Base-by-base conservation (phyloP, 2,113 vertebrate species). In the Scolopax mira region DNA sequence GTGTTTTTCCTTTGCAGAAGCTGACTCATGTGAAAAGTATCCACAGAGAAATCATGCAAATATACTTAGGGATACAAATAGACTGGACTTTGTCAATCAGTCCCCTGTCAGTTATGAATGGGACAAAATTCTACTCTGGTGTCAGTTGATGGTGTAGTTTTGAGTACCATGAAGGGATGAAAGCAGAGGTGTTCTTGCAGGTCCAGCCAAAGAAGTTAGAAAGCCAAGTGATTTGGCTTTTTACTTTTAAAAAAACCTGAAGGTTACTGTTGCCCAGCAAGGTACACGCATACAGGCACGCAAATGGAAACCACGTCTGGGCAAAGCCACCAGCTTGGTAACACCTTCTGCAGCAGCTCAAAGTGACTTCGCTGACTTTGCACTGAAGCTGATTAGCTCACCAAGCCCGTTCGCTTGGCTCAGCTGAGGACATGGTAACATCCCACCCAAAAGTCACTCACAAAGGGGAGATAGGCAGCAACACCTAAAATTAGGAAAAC, bases 21-120 rank as follows among this genome's bases (percentile, higher is more conserved):
- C 35, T 96, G 95, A 93, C 88, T 94, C 80, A 82, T 39, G 48
- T 82, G 67, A 65, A 92, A 97, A 94, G 72, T 35, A 96, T 94
- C 89, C 65, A 42, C 64, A 62, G 71, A 94, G 35, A 44, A 81
- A 81, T 52, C 48, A 37, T 30, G 65, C 1, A 6, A 60, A 71
- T 79, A 42, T 39, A 71, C 39, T 44, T 28, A 41, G 88, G 55
- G 65, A 65, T 54, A 69, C 90, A 91, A 88, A 89, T 42, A 93
- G 66, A 42, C 82, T 93, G 79, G 35, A 30, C n/a, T 95, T 92
- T 93, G 90, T 93, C 90, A 86, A 13, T 71, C 3, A 0, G 69
- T 71, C n/a, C 48, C 54, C 44, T 87, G 79, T 60, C 90, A 80
- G n/a, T 42, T 83, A 55, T 19, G 83, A 67, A 48, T 0, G 0